Evolutionary conservation across 2,888 invertebrate genomes (phyloP).

Genomic region (Matsumyia berberina): DNA sequence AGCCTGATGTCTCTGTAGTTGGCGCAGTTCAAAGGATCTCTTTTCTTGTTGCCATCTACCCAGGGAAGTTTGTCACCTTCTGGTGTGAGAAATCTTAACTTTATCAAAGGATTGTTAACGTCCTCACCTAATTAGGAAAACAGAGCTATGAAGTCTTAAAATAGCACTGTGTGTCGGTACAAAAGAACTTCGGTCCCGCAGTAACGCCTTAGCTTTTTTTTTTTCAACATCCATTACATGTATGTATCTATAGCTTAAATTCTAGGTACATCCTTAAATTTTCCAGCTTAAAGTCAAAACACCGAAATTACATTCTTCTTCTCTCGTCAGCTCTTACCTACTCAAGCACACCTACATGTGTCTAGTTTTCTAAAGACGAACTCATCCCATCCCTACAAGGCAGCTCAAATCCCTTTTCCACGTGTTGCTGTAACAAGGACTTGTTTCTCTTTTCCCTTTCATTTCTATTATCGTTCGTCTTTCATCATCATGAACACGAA

Average conservation of each 20-base stretch:
- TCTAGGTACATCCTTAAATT: constrained; percentile 28
- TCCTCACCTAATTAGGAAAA: too few relatives aligned
- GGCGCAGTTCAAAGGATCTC: too few relatives aligned
- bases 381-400: constrained; percentile 24
- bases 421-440: constrained; percentile 53
- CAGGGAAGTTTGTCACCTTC: too few relatives aligned
- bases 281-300: constrained; percentile 17
- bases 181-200: too few relatives aligned
- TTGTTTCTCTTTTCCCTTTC: neutral
- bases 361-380: constrained; percentile 31
- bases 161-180: too few relatives aligned
- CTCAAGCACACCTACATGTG: neutral
- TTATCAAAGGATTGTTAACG: too few relatives aligned
- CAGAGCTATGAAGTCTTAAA: too few relatives aligned
- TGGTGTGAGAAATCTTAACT: too few relatives aligned
- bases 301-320: constrained; percentile 10
- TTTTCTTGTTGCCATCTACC: too few relatives aligned
- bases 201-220: too few relatives aligned
- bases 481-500: constrained; percentile 31
- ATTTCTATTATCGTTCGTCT: constrained; percentile 16
- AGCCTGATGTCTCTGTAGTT: too few relatives aligned
- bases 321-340: constrained; percentile 3
- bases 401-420: constrained; percentile 25
- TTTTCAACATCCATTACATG: too few relatives aligned
- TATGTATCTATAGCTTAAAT: neutral